phyloP scores from a whole-genome alignment of 2,797 vertebrate species.

The Manis javanica region DNA sequence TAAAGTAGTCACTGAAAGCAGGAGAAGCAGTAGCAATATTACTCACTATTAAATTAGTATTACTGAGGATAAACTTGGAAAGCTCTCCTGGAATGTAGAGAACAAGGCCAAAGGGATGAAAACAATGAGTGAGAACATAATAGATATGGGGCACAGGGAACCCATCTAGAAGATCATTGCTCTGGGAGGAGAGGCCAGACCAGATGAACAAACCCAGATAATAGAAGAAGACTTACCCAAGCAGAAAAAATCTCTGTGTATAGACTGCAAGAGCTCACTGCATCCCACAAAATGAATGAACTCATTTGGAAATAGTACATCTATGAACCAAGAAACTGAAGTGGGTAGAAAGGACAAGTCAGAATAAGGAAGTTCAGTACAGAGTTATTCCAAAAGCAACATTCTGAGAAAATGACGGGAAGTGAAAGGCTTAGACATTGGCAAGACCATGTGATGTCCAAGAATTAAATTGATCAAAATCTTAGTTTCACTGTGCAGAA shows the following conservation, averaged over 20 bases:
- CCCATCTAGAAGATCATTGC: neutral
- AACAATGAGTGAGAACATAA: neutral
- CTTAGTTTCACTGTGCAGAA: neutral
- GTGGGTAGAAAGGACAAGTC: neutral
- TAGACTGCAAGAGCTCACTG: neutral
- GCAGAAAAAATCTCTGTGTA: neutral
- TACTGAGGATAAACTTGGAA: neutral
- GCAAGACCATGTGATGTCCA: neutral
- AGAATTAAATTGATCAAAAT: neutral
- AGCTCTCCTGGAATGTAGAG: neutral
- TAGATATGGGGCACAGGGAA: neutral
- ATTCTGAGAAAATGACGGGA: neutral
- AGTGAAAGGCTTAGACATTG: neutral
- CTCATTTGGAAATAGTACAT: neutral
- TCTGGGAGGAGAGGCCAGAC: neutral
- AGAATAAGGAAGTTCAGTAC: neutral
- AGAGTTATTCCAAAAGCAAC: neutral
- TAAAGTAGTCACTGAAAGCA: neutral
- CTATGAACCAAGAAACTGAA: neutral
- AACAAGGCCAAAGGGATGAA: neutral
- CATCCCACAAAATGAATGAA: neutral
- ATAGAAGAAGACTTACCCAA: neutral
- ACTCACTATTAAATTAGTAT: neutral
- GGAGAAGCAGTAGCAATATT: slow-evolving; percentile 9
- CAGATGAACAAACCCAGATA: neutral